Conservation (phyloP, 2,797 vertebrate species). For the Sebastes matsubarae region DNA sequence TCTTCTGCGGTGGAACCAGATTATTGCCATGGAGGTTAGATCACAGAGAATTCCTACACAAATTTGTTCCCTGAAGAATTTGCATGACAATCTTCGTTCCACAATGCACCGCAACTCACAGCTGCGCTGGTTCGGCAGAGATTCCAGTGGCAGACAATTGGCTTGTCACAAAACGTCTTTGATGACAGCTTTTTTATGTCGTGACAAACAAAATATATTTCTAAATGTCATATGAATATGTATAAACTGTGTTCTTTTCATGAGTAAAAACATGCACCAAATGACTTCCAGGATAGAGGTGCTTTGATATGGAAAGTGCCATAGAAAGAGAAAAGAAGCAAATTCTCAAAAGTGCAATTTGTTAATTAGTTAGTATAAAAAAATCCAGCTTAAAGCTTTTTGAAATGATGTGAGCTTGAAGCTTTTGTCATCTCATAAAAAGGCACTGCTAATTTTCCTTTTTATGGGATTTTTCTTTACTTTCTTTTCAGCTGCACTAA, state of each 20-base stretch:
- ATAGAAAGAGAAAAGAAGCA: neutral
- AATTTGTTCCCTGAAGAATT: slow-evolving; percentile 54
- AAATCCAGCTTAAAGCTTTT: neutral
- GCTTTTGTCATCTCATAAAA: neutral
- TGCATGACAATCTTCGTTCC: slow-evolving; percentile 28
- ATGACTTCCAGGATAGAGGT: neutral
- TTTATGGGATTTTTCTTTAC: neutral
- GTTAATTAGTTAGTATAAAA: neutral
- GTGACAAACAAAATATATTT: neutral
- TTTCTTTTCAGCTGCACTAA: neutral
- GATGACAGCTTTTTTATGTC: slow-evolving; percentile 30
- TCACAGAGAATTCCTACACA: slow-evolving; percentile 65
- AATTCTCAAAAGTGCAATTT: neutral
- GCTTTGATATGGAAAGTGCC: neutral
- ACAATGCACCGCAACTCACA: slow-evolving; percentile 15
- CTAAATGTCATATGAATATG: neutral
- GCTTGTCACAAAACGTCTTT: slow-evolving; percentile 12
- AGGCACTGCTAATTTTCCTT: neutral
- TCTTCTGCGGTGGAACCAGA: slow-evolving; percentile 22
- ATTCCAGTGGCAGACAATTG: slow-evolving; percentile 12
- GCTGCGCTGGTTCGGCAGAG: slow-evolving; percentile 38
- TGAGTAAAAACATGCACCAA: neutral
- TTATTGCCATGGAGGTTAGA: slow-evolving; percentile 43
- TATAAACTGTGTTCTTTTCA: neutral
- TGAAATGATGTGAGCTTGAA: neutral